These are phyloP conservation scores for Tachina grossa DNA, from an alignment of 2,888 invertebrate species.

Conservation along the genomic window DNA sequence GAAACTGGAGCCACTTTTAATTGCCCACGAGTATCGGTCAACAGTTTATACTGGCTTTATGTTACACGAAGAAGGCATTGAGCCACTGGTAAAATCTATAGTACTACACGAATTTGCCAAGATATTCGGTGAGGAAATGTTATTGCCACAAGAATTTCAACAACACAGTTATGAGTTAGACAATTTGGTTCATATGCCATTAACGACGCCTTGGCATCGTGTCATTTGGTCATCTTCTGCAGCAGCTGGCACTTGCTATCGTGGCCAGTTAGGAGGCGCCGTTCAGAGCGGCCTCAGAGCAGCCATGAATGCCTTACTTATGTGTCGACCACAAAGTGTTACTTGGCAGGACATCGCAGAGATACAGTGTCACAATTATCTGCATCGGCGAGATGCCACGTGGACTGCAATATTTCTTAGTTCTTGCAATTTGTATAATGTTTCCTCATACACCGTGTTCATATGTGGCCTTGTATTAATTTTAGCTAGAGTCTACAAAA, in stretches of 20 bases:
- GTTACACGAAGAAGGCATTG: slow-evolving; percentile 75
- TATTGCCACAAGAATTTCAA: slow-evolving; percentile 73
- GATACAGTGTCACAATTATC: slow-evolving; percentile 73
- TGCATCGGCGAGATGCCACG: slow-evolving; percentile 50
- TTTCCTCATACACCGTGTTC: slow-evolving; percentile 77
- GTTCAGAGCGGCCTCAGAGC: slow-evolving; percentile 81
- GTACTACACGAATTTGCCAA: slow-evolving; percentile 75
- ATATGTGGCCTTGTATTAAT: slow-evolving; percentile 74
- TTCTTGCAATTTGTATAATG: slow-evolving; percentile 80
- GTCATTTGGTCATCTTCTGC: slow-evolving; percentile 81
- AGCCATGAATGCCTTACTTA: slow-evolving; percentile 78
- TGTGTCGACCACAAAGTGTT: slow-evolving; percentile 80
- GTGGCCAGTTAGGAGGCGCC: slow-evolving; percentile 81
- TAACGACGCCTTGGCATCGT: slow-evolving; percentile 79
- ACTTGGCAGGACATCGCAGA: slow-evolving; percentile 79
- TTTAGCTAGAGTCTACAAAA: slow-evolving; percentile 72
- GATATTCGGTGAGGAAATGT: slow-evolving; percentile 78
- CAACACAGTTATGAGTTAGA: slow-evolving; percentile 75
- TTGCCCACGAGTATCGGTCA: slow-evolving; percentile 75
- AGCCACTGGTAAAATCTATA: slow-evolving; percentile 68
- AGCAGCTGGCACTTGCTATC: slow-evolving; percentile 77
- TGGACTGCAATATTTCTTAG: slow-evolving; percentile 73
- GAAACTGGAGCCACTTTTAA: slow-evolving; percentile 73
- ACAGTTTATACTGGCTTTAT: slow-evolving; percentile 75
- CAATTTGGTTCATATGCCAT: slow-evolving; percentile 73